Evolutionary conservation across 1,140 invertebrate genomes (phyloP).

Genomic region (Cotesia vestalis): DNA sequence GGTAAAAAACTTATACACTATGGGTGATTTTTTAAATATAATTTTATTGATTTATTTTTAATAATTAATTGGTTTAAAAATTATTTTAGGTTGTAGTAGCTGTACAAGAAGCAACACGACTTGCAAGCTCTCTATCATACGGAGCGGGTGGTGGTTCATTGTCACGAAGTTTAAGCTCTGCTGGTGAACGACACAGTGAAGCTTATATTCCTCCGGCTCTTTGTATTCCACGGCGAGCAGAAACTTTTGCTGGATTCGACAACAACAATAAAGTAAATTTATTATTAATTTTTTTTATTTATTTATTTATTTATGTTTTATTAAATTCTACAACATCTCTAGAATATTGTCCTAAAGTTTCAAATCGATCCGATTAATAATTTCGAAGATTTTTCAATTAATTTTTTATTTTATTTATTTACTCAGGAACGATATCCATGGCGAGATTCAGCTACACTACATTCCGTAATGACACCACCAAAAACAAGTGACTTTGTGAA

Average conservation of each 20-base stretch:
- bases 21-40: neutral
- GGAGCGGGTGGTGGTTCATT: slow-evolving; percentile 78
- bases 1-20: slow-evolving; percentile 43
- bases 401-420: slow-evolving; percentile 1
- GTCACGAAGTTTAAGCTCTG: slow-evolving; percentile 89
- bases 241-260: slow-evolving; percentile 95
- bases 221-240: slow-evolving; percentile 81
- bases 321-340: no score
- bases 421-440: slow-evolving; percentile 65
- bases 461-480: slow-evolving; percentile 44
- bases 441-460: slow-evolving; percentile 59
- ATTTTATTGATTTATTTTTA: neutral
- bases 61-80: neutral
- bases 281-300: no score
- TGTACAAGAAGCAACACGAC: slow-evolving; percentile 74
- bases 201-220: slow-evolving; percentile 83
- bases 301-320: no score
- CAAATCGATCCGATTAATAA: no score
- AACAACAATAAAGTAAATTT: slow-evolving; percentile 65
- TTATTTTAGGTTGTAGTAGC: slow-evolving; percentile 54
- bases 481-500: slow-evolving; percentile 45
- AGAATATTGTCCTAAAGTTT: no score
- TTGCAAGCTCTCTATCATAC: slow-evolving; percentile 74
- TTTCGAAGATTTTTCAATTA: no score
- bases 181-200: slow-evolving; percentile 87